Percentiles rank a stretch among this genome's conserved stretches.
phyloP scores from a whole-genome alignment of 2,888 invertebrate genomes.

The Amblyjoppa proteus region DNA sequence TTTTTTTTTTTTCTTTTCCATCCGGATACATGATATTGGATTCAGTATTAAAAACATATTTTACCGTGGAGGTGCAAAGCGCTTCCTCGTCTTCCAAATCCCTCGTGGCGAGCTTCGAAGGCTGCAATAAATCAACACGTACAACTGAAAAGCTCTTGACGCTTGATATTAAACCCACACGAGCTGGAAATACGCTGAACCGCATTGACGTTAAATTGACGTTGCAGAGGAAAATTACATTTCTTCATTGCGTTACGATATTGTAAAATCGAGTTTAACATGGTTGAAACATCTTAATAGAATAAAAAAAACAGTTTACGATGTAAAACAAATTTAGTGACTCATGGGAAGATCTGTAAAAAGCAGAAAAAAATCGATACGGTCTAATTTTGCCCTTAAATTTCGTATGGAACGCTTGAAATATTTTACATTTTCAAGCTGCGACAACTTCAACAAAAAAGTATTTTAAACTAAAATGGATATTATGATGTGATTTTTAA shows the following conservation, averaged over 20 bases:
- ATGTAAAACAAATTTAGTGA: too few species aligned
- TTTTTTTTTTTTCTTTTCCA: not conserved
- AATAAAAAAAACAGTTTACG: too few species aligned
- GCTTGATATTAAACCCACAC: not conserved
- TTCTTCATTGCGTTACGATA: not conserved
- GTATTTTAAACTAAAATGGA: too few species aligned
- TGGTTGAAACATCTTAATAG: not conserved
- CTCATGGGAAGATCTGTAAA: too few species aligned
- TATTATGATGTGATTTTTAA: too few species aligned
- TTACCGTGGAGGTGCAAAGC: slow-evolving; percentile 70
- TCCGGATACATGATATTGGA: not conserved
- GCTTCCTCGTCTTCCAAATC: slow-evolving; percentile 60
- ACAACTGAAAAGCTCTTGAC: slow-evolving; percentile 5
- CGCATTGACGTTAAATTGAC: not conserved
- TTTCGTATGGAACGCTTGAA: too few species aligned
- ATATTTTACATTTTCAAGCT: too few species aligned
- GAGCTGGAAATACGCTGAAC: not conserved
- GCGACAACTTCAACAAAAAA: too few species aligned
- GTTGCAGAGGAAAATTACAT: not conserved
- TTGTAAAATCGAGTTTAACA: not conserved
- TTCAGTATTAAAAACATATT: slow-evolving; percentile 17
- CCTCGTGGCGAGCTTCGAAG: slow-evolving; percentile 55
- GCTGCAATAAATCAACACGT: slow-evolving; percentile 43
- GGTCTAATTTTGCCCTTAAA: too few species aligned
- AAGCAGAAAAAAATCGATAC: too few species aligned